Evolutionary conservation across 35 echinoderm and acorn worm genomes (phyloP), one percentile per base, ranked within the genome.

Genomic region (Heliocidaris tuberculata): DNA sequence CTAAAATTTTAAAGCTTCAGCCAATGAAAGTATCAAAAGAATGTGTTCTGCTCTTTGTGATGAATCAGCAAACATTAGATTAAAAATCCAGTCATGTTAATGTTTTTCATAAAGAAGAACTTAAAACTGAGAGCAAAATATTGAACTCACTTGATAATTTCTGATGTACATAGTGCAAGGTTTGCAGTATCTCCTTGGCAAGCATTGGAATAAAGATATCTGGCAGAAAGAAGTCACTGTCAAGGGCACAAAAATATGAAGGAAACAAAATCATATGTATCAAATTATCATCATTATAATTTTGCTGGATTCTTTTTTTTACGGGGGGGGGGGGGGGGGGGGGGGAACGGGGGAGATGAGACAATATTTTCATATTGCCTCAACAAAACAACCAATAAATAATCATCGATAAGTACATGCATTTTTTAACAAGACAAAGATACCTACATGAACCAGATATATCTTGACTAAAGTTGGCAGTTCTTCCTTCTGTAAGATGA

Each of bases 151-250:
- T 94, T 89, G 94, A 59, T n/a, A 99, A 60, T 52, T 95, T 48
- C 8, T 86, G 47, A 49, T 97, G 86, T 50, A 97, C 94, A 85
- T 86, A 93, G 48, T 94, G 70, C 42, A 99, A 90, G 16, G 95
- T 94, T 48, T 90, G 47, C 2, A 99, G 35, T 27, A 97, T 96
- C 59, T 96, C 95, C 86, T 95, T 95, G 47, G 96, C 96, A 92
- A 99, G 60, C 32, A 93, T 88, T 50, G 54, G 92, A 90, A 99
- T 96, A 94, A 97, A 99, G 31, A 94, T 50, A 35, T 95, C 93
- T 47, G 98, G 98, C 27, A 70, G 94, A 49, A 97, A 96, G 31
- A 93, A 47, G 31, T 90, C 49, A 47, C 98, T 99, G 95, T 30
- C 54, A 96, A 85, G 32, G 87, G 59, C 17, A 91, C 32, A 97